phyloP scores from a whole-genome alignment of 2,888 invertebrate species.

The Vanessa cardui region DNA sequence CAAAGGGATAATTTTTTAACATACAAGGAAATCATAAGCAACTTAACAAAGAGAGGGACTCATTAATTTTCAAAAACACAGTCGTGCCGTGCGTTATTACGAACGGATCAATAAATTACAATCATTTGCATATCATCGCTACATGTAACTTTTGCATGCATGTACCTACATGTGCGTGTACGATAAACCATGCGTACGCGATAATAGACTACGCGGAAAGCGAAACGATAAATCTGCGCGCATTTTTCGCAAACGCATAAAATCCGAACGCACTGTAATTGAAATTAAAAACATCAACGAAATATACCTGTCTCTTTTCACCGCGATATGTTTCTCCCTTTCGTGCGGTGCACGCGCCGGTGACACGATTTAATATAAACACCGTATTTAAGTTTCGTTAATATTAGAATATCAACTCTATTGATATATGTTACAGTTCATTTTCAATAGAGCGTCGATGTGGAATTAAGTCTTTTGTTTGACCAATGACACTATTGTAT shows the following conservation, averaged over 20 bases:
- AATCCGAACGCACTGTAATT: slow-evolving; percentile 76
- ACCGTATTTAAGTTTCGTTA: slow-evolving; percentile 28
- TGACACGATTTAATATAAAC: slow-evolving; percentile 31
- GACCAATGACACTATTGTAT: slow-evolving; percentile 68
- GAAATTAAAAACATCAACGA: slow-evolving; percentile 56
- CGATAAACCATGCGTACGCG: slow-evolving; percentile 43
- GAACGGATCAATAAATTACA: slow-evolving; percentile 49
- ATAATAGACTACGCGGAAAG: slow-evolving; percentile 73
- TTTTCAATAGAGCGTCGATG: slow-evolving; percentile 39
- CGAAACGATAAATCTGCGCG: slow-evolving; percentile 71
- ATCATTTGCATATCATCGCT: slow-evolving; percentile 49
- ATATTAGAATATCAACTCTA: slow-evolving; percentile 41
- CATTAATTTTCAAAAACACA: slow-evolving; percentile 41
- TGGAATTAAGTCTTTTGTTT: slow-evolving; percentile 43
- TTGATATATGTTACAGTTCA: slow-evolving; percentile 41
- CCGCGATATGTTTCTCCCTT: slow-evolving; percentile 57
- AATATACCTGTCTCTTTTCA: slow-evolving; percentile 53
- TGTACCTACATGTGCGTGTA: slow-evolving; percentile 25
- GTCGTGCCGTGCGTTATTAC: slow-evolving; percentile 39
- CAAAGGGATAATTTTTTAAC: slow-evolving; percentile 20
- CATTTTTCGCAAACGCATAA: slow-evolving; percentile 81
- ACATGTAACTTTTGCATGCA: slow-evolving; percentile 42
- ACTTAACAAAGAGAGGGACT: slow-evolving; percentile 38
- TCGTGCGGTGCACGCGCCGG: slow-evolving; percentile 69
- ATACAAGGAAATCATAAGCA: slow-evolving; percentile 37